phyloP scores from a whole-genome alignment of 2,888 invertebrate genomes.

The Acleris cristana region DNA sequence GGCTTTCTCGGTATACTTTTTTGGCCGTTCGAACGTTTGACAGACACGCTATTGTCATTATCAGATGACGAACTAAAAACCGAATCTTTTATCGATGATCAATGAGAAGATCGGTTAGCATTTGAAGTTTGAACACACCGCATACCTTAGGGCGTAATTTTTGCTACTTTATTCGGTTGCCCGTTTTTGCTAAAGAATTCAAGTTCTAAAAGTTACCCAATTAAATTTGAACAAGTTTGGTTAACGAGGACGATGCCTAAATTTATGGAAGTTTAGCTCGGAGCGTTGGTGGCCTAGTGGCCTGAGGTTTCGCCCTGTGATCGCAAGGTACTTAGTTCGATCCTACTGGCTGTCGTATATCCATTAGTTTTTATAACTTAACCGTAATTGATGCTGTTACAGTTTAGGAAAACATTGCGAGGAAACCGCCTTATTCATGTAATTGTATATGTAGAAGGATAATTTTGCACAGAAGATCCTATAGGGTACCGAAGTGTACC shows the following conservation, averaged over 20 bases:
- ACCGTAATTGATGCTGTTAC: no score
- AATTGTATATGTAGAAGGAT: no score
- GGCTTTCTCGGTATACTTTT: conserved; percentile 77
- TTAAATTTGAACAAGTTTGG: conserved; percentile 30
- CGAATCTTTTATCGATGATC: conserved; percentile 70
- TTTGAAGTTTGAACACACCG: conserved; percentile 48
- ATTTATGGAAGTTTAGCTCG: conserved; percentile 1
- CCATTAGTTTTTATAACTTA: conserved; percentile 56
- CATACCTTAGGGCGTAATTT: conserved; percentile 60
- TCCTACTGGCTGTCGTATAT: no score
- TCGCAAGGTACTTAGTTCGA: no score
- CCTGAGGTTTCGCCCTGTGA: no score
- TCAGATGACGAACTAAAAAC: conserved; percentile 78
- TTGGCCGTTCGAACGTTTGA: conserved; percentile 73
- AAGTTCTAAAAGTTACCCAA: conserved; percentile 33
- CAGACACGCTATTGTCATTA: conserved; percentile 81
- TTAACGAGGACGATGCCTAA: conserved; percentile 13
- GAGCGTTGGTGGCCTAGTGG: no score
- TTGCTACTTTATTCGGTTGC: conserved; percentile 43
- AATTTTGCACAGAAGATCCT: no score
- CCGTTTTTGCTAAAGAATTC: conserved; percentile 28
- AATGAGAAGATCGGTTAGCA: conserved; percentile 66
- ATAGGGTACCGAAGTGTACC: no score
- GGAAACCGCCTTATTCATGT: no score
- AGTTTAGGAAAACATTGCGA: no score